Base-by-base conservation (phyloP, 2,797 vertebrate genomes). In the Brotula barbata region DNA sequence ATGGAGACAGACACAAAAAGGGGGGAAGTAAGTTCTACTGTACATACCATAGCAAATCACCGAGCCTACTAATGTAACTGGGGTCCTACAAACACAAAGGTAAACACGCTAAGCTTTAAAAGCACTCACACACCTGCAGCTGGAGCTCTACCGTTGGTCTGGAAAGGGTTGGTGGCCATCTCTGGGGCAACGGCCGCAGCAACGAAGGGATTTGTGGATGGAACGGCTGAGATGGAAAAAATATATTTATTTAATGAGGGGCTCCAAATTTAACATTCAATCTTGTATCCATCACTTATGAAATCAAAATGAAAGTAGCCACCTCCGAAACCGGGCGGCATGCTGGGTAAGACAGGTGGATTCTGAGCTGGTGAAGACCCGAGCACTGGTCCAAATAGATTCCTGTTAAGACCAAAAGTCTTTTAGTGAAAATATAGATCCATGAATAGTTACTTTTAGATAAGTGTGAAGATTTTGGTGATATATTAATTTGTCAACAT, bases 181-280 rank as follows among this genome's bases (percentile, higher is more conserved):
- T 96, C 94, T 25, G 94, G 91, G 81, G 91, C 90, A 86, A 96
- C 92, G 36, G 90, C 91, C 52, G 94, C 90, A 60, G 94, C 94
- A 70, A 98, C 93, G 53, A 99, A 99, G 42, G 96, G 96, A 86
- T 99, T 99, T 87, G 95, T 98, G 73, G 94, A 96, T 73, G 94
- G 91, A 50, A 92, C 87, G 37, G 92, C 95, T 98, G 34, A 17
- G 3, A 70, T 81, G 60, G 47, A 64, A 80, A 9, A 70, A 16
- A 76, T 28, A 39, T 33, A 13, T 4, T n/a, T n/a, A n/a, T n/a
- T n/a, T n/a, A n/a, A n/a, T n/a, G n/a, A n/a, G n/a, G n/a, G n/a
- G n/a, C n/a, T n/a, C 13, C 37, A 39, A 5, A 39, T n/a, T 14
- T 19, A 1, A 15, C 7, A 23, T 22, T 36, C 5, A 10, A 11